Percentiles rank a stretch among this genome's conserved stretches.
Evolutionary conservation across 2,888 invertebrate species (phyloP).

Genomic region (Cryptus armator): DNA sequence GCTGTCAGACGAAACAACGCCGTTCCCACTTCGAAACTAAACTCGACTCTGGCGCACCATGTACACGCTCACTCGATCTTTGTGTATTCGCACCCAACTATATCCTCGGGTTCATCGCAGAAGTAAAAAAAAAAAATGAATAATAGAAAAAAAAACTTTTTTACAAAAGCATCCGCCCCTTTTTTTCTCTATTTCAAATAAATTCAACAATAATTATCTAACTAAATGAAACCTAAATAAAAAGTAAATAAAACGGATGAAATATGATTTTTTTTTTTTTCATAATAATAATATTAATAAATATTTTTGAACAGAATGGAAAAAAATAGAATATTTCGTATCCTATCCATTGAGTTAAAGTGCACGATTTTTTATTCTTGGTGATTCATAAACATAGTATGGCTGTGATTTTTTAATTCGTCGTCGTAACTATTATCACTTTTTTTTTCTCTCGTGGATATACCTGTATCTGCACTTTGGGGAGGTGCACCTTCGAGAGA

Average conservation of each 20-base stretch:
- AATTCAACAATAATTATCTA: too few species aligned
- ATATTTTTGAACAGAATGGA: too few species aligned
- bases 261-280: too few species aligned
- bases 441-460: conserved; percentile 65
- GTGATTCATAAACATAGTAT: neutral
- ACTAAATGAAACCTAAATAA: too few species aligned
- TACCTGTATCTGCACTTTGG: conserved; percentile 52
- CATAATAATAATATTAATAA: too few species aligned
- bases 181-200: too few species aligned
- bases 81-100: neutral
- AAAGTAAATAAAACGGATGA: too few species aligned
- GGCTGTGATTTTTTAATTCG: neutral
- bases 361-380: too few species aligned
- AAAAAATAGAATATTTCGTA: too few species aligned
- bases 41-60: neutral
- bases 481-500: conserved; percentile 62
- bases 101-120: neutral
- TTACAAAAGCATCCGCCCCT: too few species aligned
- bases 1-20: conserved; percentile 77
- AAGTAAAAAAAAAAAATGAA: neutral
- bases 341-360: too few species aligned
- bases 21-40: conserved; percentile 73
- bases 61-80: neutral
- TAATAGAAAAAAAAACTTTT: too few species aligned
- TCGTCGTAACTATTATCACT: conserved; percentile 18